A percentile compares a stretch with the other conserved stretches of the same genome.
Conservation (phyloP, 2,113 vertebrate genomes). For the Mugil cephalus region DNA sequence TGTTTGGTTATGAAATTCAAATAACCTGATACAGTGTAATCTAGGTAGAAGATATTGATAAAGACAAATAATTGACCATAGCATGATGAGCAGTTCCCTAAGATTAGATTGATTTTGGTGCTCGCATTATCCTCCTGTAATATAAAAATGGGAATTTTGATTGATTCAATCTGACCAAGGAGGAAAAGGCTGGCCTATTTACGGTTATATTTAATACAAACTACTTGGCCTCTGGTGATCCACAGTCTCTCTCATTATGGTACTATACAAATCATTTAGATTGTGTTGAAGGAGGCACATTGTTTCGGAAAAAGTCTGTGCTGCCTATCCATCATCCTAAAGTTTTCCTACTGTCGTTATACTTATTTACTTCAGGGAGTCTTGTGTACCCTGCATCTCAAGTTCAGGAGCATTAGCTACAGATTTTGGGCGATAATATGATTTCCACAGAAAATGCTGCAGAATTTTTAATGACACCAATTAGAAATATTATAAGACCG, state of each 20-base stretch:
- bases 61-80: conserved; percentile 69
- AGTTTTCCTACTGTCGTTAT: conserved; percentile 12
- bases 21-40: conserved; percentile 68
- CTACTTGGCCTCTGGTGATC: conserved; percentile 39
- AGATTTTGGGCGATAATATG: background rate
- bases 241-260: conserved; percentile 21
- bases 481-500: too few species aligned
- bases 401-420: background rate
- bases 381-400: background rate
- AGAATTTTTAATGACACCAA: background rate
- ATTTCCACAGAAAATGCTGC: background rate
- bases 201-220: conserved; percentile 46
- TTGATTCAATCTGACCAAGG: conserved; percentile 52
- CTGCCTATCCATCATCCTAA: conserved; percentile 37
- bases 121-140: conserved; percentile 50
- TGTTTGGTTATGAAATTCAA: conserved; percentile 82
- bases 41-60: conserved; percentile 69
- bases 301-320: conserved; percentile 14
- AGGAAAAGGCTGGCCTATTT: conserved; percentile 40
- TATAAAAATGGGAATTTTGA: conserved; percentile 60
- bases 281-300: conserved; percentile 33
- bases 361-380: conserved; percentile 30
- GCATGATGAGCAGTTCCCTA: conserved; percentile 43
- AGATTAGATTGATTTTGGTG: conserved; percentile 62
- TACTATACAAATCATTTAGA: conserved; percentile 53